These are phyloP conservation scores for Ictalurus furcatus DNA, from an alignment of 2,113 vertebrate species.

Conservation along the genomic window DNA sequence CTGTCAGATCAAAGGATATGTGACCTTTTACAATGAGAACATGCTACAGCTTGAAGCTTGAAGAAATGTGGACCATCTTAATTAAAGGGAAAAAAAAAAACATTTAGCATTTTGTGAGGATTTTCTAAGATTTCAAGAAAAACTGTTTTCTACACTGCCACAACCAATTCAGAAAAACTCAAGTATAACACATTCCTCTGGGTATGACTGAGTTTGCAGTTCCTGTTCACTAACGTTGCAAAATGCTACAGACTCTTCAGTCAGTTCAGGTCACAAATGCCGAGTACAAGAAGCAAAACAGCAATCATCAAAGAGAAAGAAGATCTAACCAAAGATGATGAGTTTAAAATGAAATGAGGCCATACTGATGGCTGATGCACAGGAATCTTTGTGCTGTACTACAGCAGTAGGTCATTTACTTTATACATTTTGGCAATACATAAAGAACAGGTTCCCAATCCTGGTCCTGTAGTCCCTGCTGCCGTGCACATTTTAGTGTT, in stretches of 20 bases:
- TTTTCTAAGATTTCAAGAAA: background rate
- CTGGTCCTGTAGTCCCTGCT: no score
- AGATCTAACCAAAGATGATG: background rate
- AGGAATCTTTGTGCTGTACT: no score
- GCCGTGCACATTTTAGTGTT: no score
- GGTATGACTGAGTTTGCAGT: background rate
- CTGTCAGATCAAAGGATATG: background rate
- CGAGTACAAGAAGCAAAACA: background rate
- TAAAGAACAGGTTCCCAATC: no score
- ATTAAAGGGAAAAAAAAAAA: background rate
- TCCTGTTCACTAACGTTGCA: background rate
- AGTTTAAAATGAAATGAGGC: background rate
- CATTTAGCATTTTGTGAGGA: no score
- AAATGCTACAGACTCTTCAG: background rate
- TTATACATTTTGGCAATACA: no score
- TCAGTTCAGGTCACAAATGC: background rate
- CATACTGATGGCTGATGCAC: background rate
- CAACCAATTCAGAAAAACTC: background rate
- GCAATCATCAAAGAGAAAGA: background rate
- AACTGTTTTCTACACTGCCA: background rate
- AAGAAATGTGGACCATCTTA: background rate
- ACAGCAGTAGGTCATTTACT: no score
- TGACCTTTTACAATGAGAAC: background rate
- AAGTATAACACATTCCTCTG: no score
- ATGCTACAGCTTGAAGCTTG: background rate